Evolutionary conservation across 1,140 invertebrate species (phyloP).

Genomic region (Drosophila grimshawi): DNA sequence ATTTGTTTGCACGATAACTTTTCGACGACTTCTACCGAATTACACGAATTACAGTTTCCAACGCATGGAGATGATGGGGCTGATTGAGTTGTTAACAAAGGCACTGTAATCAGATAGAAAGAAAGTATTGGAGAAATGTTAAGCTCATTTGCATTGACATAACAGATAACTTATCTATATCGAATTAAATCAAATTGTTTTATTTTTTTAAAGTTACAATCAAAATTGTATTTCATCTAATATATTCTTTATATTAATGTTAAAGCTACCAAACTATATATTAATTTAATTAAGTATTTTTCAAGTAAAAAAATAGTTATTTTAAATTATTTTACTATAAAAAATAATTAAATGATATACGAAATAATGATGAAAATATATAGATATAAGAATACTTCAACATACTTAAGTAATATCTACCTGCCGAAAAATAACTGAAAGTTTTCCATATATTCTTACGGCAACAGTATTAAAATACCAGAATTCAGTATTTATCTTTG

Average conservation of each 20-base stretch:
- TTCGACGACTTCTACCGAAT: conserved; percentile 53
- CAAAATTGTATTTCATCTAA: too few relatives aligned
- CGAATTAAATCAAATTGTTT: too few relatives aligned
- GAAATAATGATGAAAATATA: background rate
- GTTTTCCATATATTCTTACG: background rate
- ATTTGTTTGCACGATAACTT: conserved; percentile 43
- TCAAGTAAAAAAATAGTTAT: too few relatives aligned
- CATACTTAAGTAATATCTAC: background rate
- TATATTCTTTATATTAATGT: too few relatives aligned
- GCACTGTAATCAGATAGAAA: conserved; percentile 32
- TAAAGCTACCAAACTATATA: too few relatives aligned
- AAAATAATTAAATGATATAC: background rate
- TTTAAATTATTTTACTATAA: too few relatives aligned
- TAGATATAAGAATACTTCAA: background rate
- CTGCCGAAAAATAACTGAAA: background rate
- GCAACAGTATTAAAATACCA: background rate
- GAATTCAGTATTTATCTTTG: background rate
- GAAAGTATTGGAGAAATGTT: conserved; percentile 8
- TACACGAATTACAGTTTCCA: conserved; percentile 42
- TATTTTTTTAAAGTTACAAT: too few relatives aligned
- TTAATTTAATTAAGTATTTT: background rate
- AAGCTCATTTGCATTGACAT: too few relatives aligned
- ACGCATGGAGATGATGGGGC: conserved; percentile 8
- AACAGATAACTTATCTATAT: too few relatives aligned
- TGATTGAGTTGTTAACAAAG: conserved; percentile 41